Percentiles rank a stretch among this genome's conserved stretches.
Conservation (phyloP, 37 sponge, comb jelly and placozoan genomes). For the Geodia barretti region DNA sequence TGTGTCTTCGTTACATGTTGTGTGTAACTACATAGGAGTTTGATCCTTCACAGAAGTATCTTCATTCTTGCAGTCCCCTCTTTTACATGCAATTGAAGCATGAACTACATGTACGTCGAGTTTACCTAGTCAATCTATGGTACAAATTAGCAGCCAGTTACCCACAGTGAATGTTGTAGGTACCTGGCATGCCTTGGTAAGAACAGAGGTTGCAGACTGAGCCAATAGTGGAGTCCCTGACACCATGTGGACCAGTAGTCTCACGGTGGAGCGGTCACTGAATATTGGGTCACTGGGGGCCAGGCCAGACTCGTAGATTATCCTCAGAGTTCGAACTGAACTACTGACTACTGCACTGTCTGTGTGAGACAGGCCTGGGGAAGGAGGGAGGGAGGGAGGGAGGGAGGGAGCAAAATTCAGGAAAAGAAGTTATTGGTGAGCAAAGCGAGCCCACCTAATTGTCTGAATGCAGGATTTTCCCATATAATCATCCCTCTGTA, state of each 20-base stretch:
- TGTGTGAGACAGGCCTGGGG: constrained; percentile 22
- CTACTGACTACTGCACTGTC: constrained; percentile 19
- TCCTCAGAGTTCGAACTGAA: constrained; percentile 46
- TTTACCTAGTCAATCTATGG: no score
- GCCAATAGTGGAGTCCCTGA: constrained; percentile 3
- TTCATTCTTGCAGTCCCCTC: no score
- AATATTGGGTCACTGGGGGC: constrained; percentile 20
- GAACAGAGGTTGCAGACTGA: constrained; percentile 40
- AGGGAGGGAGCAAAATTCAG: neutral
- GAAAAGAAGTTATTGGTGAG: neutral
- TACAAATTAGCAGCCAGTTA: no score
- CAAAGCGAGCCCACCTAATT: no score
- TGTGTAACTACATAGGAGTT: no score
- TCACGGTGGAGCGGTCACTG: constrained; percentile 6
- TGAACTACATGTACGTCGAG: no score
- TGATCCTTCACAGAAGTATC: no score
- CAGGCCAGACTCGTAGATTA: constrained; percentile 43
- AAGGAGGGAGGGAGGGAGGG: neutral
- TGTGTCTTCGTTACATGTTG: no score
- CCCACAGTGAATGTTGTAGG: neutral
- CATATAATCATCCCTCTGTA: no score
- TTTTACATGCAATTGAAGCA: no score
- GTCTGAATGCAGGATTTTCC: no score
- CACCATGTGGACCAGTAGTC: constrained; percentile 26
- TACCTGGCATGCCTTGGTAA: constrained; percentile 61